Conservation (phyloP, 2,888 invertebrate genomes). For the Melangyna quadrimaculata region DNA sequence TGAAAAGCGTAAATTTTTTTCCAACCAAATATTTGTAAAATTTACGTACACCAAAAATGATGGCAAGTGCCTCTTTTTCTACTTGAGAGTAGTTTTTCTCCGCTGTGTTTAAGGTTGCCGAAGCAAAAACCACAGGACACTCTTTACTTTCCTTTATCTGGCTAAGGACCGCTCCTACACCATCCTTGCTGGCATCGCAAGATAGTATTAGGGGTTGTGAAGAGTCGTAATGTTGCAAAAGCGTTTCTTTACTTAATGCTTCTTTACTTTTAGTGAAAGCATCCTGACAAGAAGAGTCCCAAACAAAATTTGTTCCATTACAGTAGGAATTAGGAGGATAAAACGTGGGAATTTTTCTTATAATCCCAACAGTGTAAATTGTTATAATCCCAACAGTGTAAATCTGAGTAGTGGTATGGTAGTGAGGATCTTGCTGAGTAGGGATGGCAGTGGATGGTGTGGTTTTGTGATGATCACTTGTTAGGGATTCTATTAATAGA, state of each 20-base stretch:
- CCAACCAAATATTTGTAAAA: constrained; percentile 40
- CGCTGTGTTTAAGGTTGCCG: not conserved
- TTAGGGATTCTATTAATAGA: too few species aligned
- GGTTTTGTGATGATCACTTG: too few species aligned
- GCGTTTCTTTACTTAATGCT: constrained; percentile 15
- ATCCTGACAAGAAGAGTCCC: constrained; percentile 6
- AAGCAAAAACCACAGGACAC: constrained; percentile 16
- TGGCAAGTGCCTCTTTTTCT: constrained; percentile 43
- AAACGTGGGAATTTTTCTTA: too few species aligned
- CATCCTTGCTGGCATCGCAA: constrained; percentile 9
- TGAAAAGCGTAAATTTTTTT: constrained; percentile 17
- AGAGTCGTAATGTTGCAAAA: constrained; percentile 3
- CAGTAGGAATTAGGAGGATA: too few species aligned
- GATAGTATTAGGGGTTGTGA: constrained; percentile 1
- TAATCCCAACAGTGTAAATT: too few species aligned
- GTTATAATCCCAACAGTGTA: too few species aligned
- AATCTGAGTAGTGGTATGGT: too few species aligned
- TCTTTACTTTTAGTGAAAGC: not conserved
- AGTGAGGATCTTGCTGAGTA: too few species aligned
- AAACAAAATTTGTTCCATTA: not conserved
- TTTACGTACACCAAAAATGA: constrained; percentile 41
- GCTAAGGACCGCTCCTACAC: not conserved
- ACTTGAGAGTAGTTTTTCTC: constrained; percentile 53
- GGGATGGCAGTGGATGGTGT: too few species aligned
- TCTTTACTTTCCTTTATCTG: not conserved